Evolutionary conservation across 2,797 vertebrate genomes (phyloP).

Genomic region (Sebastes alutus): DNA sequence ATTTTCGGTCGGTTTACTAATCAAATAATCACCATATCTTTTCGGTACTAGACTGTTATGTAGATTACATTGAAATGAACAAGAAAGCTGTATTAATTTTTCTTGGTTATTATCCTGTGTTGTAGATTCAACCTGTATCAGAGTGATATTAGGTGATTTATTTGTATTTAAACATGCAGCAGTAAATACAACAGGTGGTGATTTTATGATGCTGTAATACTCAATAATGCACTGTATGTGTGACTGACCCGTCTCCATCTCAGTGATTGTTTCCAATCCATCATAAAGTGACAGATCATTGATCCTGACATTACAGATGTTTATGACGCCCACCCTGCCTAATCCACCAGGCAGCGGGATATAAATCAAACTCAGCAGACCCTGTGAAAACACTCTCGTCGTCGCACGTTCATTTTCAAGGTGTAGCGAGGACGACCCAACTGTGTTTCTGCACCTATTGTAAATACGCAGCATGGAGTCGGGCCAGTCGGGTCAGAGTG

Average conservation of each 20-base stretch:
- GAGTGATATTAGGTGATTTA: neutral
- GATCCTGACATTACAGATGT: constrained; percentile 24
- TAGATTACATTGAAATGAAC: neutral
- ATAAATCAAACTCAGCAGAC: constrained; percentile 49
- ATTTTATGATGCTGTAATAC: neutral
- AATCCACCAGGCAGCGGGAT: neutral
- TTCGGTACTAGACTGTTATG: neutral
- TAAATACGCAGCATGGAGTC: constrained; percentile 29
- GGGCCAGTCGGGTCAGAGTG: constrained; percentile 19
- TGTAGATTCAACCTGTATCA: neutral
- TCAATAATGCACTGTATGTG: neutral
- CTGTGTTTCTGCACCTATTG: neutral
- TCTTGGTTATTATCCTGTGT: neutral
- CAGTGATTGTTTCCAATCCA: neutral
- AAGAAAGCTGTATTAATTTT: neutral
- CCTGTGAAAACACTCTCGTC: constrained; percentile 29
- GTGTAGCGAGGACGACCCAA: constrained; percentile 17
- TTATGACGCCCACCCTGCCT: constrained; percentile 9
- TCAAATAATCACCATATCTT: neutral
- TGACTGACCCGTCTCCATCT: neutral
- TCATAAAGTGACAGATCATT: constrained; percentile 6
- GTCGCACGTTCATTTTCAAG: constrained; percentile 7
- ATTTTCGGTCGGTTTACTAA: neutral
- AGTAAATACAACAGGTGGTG: neutral
- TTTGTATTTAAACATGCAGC: neutral